Evolutionary conservation across 2,797 vertebrate genomes (phyloP).

Genomic region (Bradypodion pumilum): DNA sequence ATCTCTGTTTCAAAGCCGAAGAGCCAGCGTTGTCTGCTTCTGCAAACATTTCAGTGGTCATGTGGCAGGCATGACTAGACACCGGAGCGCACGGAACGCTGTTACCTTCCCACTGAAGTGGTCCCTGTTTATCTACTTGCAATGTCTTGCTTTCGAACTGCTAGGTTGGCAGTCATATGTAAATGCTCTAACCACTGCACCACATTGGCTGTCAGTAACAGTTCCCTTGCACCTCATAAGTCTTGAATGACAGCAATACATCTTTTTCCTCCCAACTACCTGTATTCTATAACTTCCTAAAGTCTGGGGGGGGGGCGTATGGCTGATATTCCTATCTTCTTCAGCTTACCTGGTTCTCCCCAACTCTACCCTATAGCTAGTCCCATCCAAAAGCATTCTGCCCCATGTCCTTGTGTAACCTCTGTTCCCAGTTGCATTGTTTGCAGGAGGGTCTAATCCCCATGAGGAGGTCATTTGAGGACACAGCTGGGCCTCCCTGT

Average conservation of each 20-base stretch:
- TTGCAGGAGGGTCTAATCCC: conserved; percentile 18
- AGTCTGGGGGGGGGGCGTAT: background rate
- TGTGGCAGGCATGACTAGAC: no score
- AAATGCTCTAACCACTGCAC: background rate
- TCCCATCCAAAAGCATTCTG: background rate
- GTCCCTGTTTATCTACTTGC: no score
- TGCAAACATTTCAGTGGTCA: no score
- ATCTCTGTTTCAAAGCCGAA: no score
- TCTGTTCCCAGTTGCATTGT: background rate
- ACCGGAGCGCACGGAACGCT: no score
- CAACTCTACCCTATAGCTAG: no score
- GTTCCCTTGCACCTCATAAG: background rate
- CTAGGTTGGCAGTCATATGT: no score
- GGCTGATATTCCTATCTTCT: no score
- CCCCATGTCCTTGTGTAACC: conserved; percentile 13
- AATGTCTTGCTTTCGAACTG: no score
- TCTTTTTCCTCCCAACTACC: background rate
- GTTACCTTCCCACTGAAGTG: no score
- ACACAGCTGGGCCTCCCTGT: background rate
- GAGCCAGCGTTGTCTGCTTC: no score
- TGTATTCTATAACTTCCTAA: background rate
- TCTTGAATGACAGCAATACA: background rate
- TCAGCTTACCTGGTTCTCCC: background rate
- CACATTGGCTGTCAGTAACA: background rate
- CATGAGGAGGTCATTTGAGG: conserved; percentile 27